These are phyloP conservation scores for Phorcus lineatus DNA, from an alignment of 2,888 invertebrate species.

Conservation along the genomic window DNA sequence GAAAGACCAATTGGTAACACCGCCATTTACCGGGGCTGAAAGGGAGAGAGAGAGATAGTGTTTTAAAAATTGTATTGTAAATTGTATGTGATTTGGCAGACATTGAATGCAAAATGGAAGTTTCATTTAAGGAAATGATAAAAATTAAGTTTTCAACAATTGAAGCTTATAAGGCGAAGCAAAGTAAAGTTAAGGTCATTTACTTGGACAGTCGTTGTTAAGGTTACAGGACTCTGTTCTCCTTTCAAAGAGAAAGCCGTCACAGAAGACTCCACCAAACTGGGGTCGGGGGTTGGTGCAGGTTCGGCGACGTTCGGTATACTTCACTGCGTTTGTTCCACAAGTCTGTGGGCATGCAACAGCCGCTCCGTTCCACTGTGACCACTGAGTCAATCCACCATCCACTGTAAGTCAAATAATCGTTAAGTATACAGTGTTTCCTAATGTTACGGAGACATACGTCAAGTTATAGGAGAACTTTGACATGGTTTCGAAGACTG, in stretches of 20 bases:
- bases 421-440: background rate
- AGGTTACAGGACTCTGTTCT: background rate
- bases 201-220: background rate
- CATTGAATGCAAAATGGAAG: no score
- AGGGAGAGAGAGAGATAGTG: background rate
- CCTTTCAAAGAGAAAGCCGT: background rate
- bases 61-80: no score
- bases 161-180: no score
- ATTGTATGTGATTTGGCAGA: no score
- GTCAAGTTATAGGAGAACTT: no score
- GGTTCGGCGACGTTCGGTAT: background rate
- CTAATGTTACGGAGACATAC: no score
- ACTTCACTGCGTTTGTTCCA: background rate
- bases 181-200: background rate
- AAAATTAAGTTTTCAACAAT: no score
- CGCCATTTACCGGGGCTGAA: background rate
- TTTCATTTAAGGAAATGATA: no score
- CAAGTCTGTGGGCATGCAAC: background rate
- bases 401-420: background rate
- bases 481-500: no score
- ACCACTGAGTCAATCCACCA: background rate
- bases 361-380: background rate
- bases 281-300: background rate
- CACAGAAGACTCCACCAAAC: background rate
- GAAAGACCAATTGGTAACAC: background rate